Evolutionary conservation across 2,113 vertebrate genomes (phyloP).

Genomic region (Galemys pyrenaicus): DNA sequence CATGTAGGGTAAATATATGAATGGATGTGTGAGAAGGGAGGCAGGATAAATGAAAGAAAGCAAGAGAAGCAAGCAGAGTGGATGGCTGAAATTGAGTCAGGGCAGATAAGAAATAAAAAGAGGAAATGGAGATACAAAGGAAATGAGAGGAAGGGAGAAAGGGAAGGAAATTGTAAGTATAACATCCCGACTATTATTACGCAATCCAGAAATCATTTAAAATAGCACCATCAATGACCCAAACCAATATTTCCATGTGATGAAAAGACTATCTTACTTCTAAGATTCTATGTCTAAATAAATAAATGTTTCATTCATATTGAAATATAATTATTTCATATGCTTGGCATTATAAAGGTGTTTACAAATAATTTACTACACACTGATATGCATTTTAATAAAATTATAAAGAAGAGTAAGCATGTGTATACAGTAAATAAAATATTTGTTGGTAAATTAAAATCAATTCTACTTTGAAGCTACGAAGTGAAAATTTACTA

Average conservation of each 20-base stretch:
- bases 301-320: neutral
- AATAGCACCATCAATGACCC: neutral
- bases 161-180: neutral
- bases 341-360: neutral
- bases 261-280: slow-evolving; percentile 12
- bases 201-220: neutral
- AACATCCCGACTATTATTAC: neutral
- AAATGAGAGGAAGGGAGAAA: neutral
- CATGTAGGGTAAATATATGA: neutral
- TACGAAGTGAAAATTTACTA: slow-evolving; percentile 4
- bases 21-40: neutral
- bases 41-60: neutral
- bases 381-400: slow-evolving; percentile 37
- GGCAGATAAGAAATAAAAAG: neutral
- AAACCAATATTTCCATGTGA: neutral
- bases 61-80: neutral
- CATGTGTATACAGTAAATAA: neutral
- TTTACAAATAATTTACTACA: slow-evolving; percentile 37
- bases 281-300: slow-evolving; percentile 17
- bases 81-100: neutral
- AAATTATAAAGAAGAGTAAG: slow-evolving; percentile 30
- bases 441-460: neutral
- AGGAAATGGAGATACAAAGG: neutral
- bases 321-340: neutral
- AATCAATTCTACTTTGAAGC: slow-evolving; percentile 48